A percentile compares a stretch with the other conserved stretches of the same genome.
Evolutionary conservation across 2,797 vertebrate genomes (phyloP).

Genomic region (Rhynchotus rufescens): DNA sequence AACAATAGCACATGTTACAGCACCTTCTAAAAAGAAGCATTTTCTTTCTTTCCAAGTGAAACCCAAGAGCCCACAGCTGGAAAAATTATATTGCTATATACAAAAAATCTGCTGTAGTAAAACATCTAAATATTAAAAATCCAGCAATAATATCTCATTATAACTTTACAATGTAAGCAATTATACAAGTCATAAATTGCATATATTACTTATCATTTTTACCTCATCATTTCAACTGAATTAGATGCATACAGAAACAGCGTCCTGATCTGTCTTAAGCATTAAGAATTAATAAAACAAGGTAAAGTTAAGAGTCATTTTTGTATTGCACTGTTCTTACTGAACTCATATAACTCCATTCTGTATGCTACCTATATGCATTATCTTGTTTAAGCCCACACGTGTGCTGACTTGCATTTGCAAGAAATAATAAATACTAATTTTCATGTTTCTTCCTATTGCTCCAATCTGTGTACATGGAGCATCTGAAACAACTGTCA

Average conservation of each 20-base stretch:
- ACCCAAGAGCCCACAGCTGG: background rate
- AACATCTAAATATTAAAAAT: background rate
- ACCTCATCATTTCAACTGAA: background rate
- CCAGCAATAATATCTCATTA: background rate
- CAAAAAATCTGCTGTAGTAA: background rate
- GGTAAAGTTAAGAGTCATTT: background rate
- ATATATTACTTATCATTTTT: background rate
- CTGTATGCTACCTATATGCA: background rate
- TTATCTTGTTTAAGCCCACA: background rate
- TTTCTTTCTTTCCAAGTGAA: background rate
- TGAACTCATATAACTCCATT: background rate
- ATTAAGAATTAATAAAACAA: background rate
- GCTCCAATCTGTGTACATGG: background rate
- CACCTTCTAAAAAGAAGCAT: background rate
- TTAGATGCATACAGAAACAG: background rate
- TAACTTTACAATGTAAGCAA: background rate
- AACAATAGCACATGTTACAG: background rate
- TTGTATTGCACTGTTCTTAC: background rate
- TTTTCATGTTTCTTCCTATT: background rate
- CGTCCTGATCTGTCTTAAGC: background rate
- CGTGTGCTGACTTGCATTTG: background rate
- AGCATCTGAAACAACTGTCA: background rate
- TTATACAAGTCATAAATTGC: background rate
- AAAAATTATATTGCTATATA: background rate
- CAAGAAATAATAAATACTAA: background rate